Evolutionary conservation across 1,140 invertebrate species (phyloP).

Genomic region (Saccostrea cuccullata): DNA sequence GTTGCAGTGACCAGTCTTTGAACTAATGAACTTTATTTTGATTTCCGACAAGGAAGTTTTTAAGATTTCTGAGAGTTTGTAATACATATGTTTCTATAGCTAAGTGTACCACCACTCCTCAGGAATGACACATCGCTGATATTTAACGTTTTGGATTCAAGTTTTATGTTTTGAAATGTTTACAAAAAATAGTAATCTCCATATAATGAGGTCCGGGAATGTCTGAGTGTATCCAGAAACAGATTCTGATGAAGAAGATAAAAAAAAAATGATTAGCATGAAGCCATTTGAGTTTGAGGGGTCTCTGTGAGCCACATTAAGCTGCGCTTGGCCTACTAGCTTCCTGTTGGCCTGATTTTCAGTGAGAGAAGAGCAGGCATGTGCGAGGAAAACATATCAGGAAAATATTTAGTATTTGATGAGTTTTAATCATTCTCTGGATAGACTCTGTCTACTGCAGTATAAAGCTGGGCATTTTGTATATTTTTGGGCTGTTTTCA

Average conservation of each 20-base stretch:
- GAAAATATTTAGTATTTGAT: background rate
- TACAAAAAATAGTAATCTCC: background rate
- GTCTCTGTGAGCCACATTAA: background rate
- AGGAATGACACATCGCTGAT: conserved; percentile 2
- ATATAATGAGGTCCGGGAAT: background rate
- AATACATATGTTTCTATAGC: background rate
- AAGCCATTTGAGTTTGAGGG: background rate
- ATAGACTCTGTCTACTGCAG: background rate
- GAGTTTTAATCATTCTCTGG: background rate
- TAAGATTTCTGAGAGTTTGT: background rate
- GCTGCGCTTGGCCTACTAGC: background rate
- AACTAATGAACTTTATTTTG: background rate
- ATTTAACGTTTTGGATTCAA: background rate
- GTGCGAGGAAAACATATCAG: background rate
- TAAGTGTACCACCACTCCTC: background rate
- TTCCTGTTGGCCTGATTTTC: background rate
- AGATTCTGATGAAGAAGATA: background rate
- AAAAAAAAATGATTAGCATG: background rate
- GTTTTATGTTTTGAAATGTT: background rate
- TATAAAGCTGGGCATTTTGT: background rate
- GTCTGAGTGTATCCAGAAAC: background rate
- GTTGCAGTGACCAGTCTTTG: background rate
- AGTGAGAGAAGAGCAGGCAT: background rate
- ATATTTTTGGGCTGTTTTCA: background rate
- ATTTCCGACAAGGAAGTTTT: background rate